These are phyloP conservation scores for Hypsopygia costalis DNA, from an alignment of 2,888 invertebrate species.

Conservation along the genomic window DNA sequence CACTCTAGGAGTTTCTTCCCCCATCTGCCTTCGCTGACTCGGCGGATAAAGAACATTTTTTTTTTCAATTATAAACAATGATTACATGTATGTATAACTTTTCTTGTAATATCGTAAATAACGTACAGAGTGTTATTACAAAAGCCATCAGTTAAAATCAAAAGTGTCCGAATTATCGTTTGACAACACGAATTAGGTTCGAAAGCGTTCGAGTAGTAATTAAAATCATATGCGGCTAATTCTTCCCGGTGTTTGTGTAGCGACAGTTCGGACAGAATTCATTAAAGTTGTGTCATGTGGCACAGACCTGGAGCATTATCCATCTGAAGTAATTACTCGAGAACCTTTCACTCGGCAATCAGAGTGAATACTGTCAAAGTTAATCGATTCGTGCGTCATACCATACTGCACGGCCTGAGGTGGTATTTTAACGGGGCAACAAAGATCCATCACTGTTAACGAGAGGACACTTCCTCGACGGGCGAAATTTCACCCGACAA, in stretches of 20 bases:
- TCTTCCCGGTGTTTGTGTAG: conserved; percentile 44
- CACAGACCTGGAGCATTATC: conserved; percentile 4
- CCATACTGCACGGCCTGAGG: conserved; percentile 21
- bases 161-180: conserved; percentile 32
- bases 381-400: conserved; percentile 68
- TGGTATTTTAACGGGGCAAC: conserved; percentile 39
- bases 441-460: conserved; percentile 53
- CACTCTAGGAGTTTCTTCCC: too few relatives aligned
- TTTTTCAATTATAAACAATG: too few relatives aligned
- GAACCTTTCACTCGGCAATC: conserved; percentile 55
- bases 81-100: too few relatives aligned
- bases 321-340: conserved; percentile 48
- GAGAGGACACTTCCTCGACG: conserved; percentile 44
- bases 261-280: conserved; percentile 67
- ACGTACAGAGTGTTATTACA: too few relatives aligned
- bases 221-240: conserved; percentile 51
- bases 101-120: too few relatives aligned
- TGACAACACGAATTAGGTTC: conserved; percentile 30
- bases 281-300: conserved; percentile 62
- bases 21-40: too few relatives aligned
- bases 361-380: conserved; percentile 62
- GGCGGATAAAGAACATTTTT: too few relatives aligned
- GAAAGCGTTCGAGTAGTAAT: conserved; percentile 36
- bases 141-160: conserved; percentile 44
- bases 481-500: conserved; percentile 33